Percentiles rank a stretch among this genome's conserved stretches.
These are phyloP conservation scores for Aspidiotus rigidus DNA, from an alignment of 2,888 invertebrate genomes.

Conservation along the genomic window DNA sequence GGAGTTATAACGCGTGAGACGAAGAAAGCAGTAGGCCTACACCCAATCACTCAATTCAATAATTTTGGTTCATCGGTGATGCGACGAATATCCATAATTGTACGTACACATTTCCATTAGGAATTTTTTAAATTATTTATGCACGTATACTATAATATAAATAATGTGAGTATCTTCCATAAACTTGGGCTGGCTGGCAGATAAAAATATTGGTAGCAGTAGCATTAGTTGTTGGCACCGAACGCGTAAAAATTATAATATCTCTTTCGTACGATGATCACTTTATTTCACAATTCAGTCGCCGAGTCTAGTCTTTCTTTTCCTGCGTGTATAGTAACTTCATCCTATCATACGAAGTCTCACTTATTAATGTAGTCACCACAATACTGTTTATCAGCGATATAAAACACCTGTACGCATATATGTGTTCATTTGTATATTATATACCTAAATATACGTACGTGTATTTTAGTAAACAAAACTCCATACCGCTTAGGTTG, in stretches of 20 bases:
- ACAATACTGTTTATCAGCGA: no score
- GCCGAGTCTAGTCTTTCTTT: neutral
- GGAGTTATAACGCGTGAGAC: no score
- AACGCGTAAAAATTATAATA: slow-evolving; percentile 28
- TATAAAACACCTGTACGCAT: no score
- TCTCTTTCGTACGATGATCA: slow-evolving; percentile 24
- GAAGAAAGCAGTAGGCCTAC: no score
- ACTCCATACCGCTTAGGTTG: slow-evolving; percentile 1
- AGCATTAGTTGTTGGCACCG: slow-evolving; percentile 17
- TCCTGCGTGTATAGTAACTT: slow-evolving; percentile 18
- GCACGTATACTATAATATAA: no score
- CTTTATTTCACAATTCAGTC: slow-evolving; percentile 22
- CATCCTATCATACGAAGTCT: slow-evolving; percentile 22
- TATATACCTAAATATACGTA: slow-evolving; percentile 15
- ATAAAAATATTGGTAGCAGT: neutral
- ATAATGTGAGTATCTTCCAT: no score
- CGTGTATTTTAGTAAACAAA: slow-evolving; percentile 8
- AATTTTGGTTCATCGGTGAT: no score
- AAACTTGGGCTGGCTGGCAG: no score
- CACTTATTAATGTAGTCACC: neutral
- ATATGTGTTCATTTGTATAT: neutral
- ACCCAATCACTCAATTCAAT: no score
- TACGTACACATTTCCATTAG: no score
- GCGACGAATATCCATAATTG: no score
- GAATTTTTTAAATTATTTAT: no score